Conservation (phyloP, 1,140 invertebrate genomes). For the Sminthurides bifidus region DNA sequence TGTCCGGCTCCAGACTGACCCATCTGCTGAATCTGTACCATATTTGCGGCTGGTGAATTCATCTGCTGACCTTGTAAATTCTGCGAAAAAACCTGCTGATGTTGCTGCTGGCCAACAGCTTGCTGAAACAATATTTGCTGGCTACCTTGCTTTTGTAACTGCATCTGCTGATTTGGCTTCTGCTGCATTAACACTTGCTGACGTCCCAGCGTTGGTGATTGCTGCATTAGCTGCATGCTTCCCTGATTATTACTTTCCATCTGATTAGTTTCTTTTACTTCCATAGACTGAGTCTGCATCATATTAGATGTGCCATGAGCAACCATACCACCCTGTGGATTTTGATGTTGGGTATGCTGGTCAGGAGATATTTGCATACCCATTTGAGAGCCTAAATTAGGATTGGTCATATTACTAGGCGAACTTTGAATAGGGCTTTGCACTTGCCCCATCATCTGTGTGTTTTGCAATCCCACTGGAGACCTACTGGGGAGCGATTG, state of each 20-base stretch:
- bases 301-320: too few species aligned
- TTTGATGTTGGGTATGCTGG: not conserved
- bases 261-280: too few species aligned
- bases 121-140: not conserved
- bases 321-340: not conserved
- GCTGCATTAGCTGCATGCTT: not conserved
- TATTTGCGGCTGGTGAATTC: not conserved
- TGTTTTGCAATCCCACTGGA: not conserved
- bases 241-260: too few species aligned
- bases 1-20: too few species aligned
- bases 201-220: not conserved
- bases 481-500: not conserved
- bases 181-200: not conserved
- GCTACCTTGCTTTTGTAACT: not conserved
- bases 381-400: not conserved
- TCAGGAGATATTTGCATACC: not conserved
- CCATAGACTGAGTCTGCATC: too few species aligned
- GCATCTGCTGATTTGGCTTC: slow-evolving; percentile 2
- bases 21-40: not conserved
- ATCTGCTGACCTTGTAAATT: not conserved
- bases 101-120: not conserved
- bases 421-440: not conserved
- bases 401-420: not conserved
- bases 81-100: slow-evolving; percentile 4
- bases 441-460: not conserved